phyloP scores from a whole-genome alignment of 2,888 invertebrate species.

The Eupithecia insigniata region DNA sequence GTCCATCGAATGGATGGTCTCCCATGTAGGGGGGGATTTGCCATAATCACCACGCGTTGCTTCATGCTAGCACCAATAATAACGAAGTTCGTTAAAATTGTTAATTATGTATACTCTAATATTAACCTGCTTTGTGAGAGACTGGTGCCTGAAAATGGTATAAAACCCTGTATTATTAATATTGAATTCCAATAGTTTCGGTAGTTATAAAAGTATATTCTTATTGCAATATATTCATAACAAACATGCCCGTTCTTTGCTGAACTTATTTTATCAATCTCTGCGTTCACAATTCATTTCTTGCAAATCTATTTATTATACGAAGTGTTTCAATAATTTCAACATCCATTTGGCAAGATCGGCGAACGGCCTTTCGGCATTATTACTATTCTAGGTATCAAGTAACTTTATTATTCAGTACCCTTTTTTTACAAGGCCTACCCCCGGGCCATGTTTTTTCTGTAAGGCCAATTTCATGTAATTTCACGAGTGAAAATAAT shows the following conservation, averaged over 20 bases:
- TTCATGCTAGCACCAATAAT: too few species aligned
- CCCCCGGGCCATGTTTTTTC: conserved; percentile 33
- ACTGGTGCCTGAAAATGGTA: too few species aligned
- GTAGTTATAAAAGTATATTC: too few species aligned
- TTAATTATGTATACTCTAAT: too few species aligned
- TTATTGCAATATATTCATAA: conserved; percentile 15
- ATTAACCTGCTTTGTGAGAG: too few species aligned
- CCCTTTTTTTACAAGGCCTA: conserved; percentile 36
- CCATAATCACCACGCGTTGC: too few species aligned
- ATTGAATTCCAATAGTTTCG: too few species aligned
- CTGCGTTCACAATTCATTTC: conserved; percentile 41
- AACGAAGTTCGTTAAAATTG: too few species aligned
- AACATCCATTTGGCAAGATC: conserved; percentile 47
- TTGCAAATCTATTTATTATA: conserved; percentile 46
- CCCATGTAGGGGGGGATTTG: too few species aligned
- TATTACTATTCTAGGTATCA: conserved; percentile 46
- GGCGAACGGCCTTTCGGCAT: conserved; percentile 40
- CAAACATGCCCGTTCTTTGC: conserved; percentile 30
- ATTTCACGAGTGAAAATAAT: conserved; percentile 34
- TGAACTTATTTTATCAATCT: conserved; percentile 17
- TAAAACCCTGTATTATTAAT: too few species aligned
- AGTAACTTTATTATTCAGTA: conserved; percentile 47
- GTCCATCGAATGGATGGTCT: too few species aligned
- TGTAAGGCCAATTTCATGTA: conserved; percentile 41
- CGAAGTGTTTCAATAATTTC: conserved; percentile 52